These are phyloP conservation scores for Sphaeridia pumilis DNA, from an alignment of 2,888 invertebrate species.

Conservation along the genomic window DNA sequence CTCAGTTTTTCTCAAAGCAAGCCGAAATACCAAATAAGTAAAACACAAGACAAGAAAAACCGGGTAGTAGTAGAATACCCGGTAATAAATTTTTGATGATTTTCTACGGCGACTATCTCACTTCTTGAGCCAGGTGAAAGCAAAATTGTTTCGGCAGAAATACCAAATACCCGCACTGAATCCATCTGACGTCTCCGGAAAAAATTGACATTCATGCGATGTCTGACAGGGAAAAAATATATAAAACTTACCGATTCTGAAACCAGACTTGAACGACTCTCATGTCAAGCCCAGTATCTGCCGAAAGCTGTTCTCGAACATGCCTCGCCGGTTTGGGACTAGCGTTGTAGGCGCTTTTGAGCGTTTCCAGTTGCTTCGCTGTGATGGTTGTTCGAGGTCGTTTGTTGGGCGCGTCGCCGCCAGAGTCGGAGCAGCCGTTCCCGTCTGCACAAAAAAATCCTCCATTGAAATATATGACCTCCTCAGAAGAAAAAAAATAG, in stretches of 20 bases:
- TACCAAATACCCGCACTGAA: too few relatives aligned
- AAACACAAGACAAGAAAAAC: not conserved
- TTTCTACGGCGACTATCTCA: too few relatives aligned
- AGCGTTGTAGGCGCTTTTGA: slow-evolving; percentile 96
- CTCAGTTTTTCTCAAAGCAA: too few relatives aligned
- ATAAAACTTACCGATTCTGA: slow-evolving; percentile 68
- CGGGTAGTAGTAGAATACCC: not conserved
- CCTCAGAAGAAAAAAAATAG: too few relatives aligned
- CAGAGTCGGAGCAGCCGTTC: slow-evolving; percentile 38
- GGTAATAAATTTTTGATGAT: slow-evolving; percentile 2
- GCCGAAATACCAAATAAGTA: too few relatives aligned
- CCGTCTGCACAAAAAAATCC: slow-evolving; percentile 32
- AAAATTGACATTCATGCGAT: not conserved
- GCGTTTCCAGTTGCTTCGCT: slow-evolving; percentile 94
- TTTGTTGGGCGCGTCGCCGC: slow-evolving; percentile 92
- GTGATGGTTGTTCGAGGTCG: slow-evolving; percentile 97
- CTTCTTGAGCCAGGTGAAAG: too few relatives aligned
- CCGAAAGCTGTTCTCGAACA: slow-evolving; percentile 91
- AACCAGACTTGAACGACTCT: slow-evolving; percentile 98
- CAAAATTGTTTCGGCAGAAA: too few relatives aligned
- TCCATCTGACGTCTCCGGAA: too few relatives aligned
- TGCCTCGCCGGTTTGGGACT: slow-evolving; percentile 98
- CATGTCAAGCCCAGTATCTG: slow-evolving; percentile 98
- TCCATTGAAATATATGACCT: too few relatives aligned
- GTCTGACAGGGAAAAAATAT: not conserved